A percentile compares a stretch with the other conserved stretches of the same genome.
These are phyloP conservation scores for Acanthis flammea DNA, from an alignment of 2,797 vertebrate genomes.

Conservation along the genomic window DNA sequence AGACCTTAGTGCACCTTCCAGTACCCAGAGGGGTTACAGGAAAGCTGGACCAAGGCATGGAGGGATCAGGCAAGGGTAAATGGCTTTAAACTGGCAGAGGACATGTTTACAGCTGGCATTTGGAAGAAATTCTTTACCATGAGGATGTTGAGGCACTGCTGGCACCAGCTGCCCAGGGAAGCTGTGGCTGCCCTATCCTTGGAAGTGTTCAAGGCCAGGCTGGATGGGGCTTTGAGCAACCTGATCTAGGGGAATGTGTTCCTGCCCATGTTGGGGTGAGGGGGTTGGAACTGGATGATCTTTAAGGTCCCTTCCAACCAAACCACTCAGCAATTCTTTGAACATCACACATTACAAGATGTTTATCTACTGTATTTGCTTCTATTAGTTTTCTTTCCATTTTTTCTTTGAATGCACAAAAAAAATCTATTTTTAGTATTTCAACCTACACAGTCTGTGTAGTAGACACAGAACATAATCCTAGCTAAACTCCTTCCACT, in stretches of 20 bases:
- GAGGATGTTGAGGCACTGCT: background rate
- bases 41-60: background rate
- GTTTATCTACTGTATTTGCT: background rate
- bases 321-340: background rate
- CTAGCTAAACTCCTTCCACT: background rate
- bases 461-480: background rate
- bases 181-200: background rate
- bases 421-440: background rate
- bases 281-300: background rate
- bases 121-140: background rate
- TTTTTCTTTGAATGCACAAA: background rate
- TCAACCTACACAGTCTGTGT: background rate
- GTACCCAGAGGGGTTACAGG: background rate
- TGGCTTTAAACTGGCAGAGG: background rate
- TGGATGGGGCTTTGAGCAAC: background rate
- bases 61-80: background rate
- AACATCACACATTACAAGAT: background rate
- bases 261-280: rapidly evolving
- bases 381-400: background rate
- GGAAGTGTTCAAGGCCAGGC: background rate
- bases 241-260: too few species aligned
- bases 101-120: background rate
- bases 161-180: background rate
- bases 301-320: background rate
- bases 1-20: background rate